A percentile compares a stretch with the other conserved stretches of the same genome.
Conservation (phyloP, 2,888 invertebrate genomes). For the Volucella zonaria region DNA sequence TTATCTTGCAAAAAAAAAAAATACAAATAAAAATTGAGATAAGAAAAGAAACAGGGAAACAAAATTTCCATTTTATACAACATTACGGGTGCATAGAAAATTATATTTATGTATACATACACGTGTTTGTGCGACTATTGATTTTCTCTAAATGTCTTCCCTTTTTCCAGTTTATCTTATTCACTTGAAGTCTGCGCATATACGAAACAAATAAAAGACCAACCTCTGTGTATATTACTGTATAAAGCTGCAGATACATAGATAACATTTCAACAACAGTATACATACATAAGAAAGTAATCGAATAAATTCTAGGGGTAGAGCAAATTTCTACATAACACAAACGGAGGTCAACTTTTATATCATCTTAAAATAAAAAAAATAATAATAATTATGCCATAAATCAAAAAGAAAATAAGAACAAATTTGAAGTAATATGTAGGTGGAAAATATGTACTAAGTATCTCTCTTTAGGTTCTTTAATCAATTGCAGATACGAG, state of each 20-base stretch:
- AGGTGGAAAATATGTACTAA: conserved; percentile 58
- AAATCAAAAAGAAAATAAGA: conserved; percentile 11
- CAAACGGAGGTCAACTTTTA: conserved; percentile 18
- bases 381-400: conserved; percentile 20
- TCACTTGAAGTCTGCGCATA: conserved; percentile 52
- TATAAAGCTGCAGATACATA: conserved; percentile 58
- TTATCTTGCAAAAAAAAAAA: conserved; percentile 3
- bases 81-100: neutral
- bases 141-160: conserved; percentile 57
- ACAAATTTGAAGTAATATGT: neutral
- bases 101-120: neutral
- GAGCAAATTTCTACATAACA: conserved; percentile 40
- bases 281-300: conserved; percentile 36
- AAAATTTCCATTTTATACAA: conserved; percentile 34
- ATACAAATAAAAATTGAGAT: too few relatives aligned
- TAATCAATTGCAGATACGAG: too few relatives aligned
- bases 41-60: conserved; percentile 28
- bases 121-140: conserved; percentile 58
- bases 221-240: conserved; percentile 40
- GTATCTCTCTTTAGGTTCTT: conserved; percentile 12
- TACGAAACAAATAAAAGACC: conserved; percentile 47
- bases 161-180: conserved; percentile 27
- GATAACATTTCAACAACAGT: conserved; percentile 34
- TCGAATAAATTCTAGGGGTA: conserved; percentile 68
- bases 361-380: conserved; percentile 22